Base-by-base conservation (phyloP, 2,113 vertebrate genomes). In the Vimba vimba region DNA sequence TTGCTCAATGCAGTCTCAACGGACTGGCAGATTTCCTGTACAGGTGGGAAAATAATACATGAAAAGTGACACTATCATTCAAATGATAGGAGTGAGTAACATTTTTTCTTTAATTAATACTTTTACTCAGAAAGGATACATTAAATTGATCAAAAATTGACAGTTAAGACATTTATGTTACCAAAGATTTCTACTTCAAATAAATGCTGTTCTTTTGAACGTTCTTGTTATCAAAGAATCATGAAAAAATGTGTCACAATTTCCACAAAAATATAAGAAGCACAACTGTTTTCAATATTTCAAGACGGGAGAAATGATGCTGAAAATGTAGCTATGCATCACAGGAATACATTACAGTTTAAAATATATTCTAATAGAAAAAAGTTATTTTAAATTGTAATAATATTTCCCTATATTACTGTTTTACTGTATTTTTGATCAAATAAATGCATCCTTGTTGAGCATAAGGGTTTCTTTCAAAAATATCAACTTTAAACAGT, bases 11-110 rank as follows among this genome's bases (percentile, higher is more conserved):
- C 91, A 96, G 96, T 74, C 94, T 98, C 33, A 94, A 94, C 0
- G 95, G 96, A 11, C 94, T 99, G 84, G 96, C 96, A 0, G 95
- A 97, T 88, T 97, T 99, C 91, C 93, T 98, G 45, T 96, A 95
- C 92, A 97, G 97, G 97, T 97, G 69, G 66, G 85, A 85, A 78
- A 62, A 17, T 52, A 25, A 66, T 19, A 27, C 47, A 45, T 25
- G 21, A 73, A 76, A 30, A 4, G 17, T 69, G 64, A 36, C 6
- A 36, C 3, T 66, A 1, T 17, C 6, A 30, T 68, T 19, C 15
- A 68, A 39, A 69, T 39, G 19, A 39, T 39, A 23, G 68, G 19
- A 23, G 9, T 39, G 19, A 39, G 4, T 50, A 15, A 4, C 13
- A 50, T 1, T 39, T 50, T 33, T 33, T 39, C 1, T 4, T 33